Evolutionary conservation across 1,140 invertebrate genomes (phyloP).

Genomic region (Psix sp.): DNA sequence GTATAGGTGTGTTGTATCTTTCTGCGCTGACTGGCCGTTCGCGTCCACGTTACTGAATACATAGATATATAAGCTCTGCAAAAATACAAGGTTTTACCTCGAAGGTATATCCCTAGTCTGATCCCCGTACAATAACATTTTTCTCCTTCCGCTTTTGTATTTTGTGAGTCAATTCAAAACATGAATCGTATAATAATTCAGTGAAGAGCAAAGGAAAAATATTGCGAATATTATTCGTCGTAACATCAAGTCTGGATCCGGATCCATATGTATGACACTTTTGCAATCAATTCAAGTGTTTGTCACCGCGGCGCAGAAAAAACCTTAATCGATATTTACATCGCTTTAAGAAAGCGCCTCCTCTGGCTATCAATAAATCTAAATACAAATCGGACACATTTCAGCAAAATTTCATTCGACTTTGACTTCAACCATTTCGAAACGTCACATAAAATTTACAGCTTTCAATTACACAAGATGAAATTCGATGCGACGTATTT

Average conservation of each 20-base stretch:
- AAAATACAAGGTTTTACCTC: constrained; percentile 72
- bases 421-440: no score
- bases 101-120: constrained; percentile 67
- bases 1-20: constrained; percentile 58
- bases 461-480: neutral
- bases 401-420: constrained; percentile 14
- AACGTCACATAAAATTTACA: no score
- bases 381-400: constrained; percentile 20
- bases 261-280: constrained; percentile 72
- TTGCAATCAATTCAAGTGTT: constrained; percentile 37
- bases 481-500: constrained; percentile 1
- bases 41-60: constrained; percentile 57
- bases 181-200: constrained; percentile 78
- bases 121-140: constrained; percentile 76
- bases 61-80: constrained; percentile 60
- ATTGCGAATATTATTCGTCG: constrained; percentile 74
- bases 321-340: constrained; percentile 40
- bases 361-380: constrained; percentile 20
- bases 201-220: constrained; percentile 73
- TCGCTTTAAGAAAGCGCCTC: constrained; percentile 39
- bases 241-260: constrained; percentile 60
- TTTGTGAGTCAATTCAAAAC: constrained; percentile 78
- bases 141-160: constrained; percentile 75
- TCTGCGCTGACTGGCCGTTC: constrained; percentile 54
- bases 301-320: constrained; percentile 53